Evolutionary conservation across 2,113 vertebrate genomes (phyloP), one percentile per base, ranked within the genome.

Genomic region (Picathartes gymnocephalus): DNA sequence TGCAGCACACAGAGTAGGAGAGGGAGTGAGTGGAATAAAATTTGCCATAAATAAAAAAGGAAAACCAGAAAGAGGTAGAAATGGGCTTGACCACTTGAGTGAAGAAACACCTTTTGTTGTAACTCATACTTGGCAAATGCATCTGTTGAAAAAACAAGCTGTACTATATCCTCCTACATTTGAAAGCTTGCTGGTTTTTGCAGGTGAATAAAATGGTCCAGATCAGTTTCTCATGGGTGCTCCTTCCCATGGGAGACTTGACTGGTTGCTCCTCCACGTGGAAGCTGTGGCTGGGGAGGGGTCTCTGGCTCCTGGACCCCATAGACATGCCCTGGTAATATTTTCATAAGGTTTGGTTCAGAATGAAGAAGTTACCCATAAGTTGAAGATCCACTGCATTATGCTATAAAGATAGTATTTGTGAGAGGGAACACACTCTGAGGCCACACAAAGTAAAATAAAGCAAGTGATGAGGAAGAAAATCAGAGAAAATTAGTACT

Each of bases 191-290:
- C 17, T 81, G 22, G 1, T 54, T 92, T 90, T 80, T 58, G 62
- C 57, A 70, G 56, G 19, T n/a, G 60, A 64, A 39, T 47, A 11
- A 71, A 86, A 61, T 22, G 8, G 8, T n/a, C 27, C 51, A 68
- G 15, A 35, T 78, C 14, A 77, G 21, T 50, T 86, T 77, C 6
- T 39, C 5, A 19, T 4, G 8, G 28, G 11, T 28, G 11, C 12
- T 50, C 2, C 31, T 64, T 90, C 23, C n/a, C 1, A 0, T 11
- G 40, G 1, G 2, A 48, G 30, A 35, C 56, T 14, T 76, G 28
- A 10, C 18, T 19, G 33, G 9, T 20, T 2, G 0, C 16, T 89
- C 28, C 14, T 16, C 0, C 2, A 33, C 0, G 1, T 31, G 20
- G n/a, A 74, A 91, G 15, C 16, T 58, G 30, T n/a, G 33, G 30